Base-by-base conservation (phyloP, 2,113 vertebrate species). In the Salvelinus namaycush region DNA sequence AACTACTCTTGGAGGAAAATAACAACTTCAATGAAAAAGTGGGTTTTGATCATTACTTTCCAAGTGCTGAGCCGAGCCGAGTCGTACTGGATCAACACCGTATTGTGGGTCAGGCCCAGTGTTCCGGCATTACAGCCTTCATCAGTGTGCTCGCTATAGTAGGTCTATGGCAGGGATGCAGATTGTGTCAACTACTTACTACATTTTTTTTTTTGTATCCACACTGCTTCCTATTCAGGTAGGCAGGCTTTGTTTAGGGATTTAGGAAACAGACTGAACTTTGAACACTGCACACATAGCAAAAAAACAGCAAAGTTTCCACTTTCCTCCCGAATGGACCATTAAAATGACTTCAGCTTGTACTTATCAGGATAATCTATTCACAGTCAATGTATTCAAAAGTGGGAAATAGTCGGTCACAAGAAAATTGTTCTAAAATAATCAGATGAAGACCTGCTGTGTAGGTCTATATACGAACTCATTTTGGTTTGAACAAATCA, bases 171-270 rank as follows among this genome's bases (percentile, higher is more conserved):
- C 29, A 18, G 13, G 16, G 16, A 67, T 29, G 6, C 64, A 26
- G 64, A 67, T 4, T 67, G 26, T 29, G 27, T 31, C 3, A 67
- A 34, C 57, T 13, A n/a, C 57, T 20, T 76, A 79, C 76, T 83
- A 68, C 67, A 71, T 72, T 77, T 79, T 79, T 77, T 79, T 79
- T 81, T 81, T 75, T 75, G 60, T 26, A 70, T 73, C 66, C 39
- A 57, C 29, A 66, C 68, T 27, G 29, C 73, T 84, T 70, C 73
- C 29, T 66, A 80, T 78, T 80, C 62, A 79, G 44, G 72, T 73
- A 59, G 44, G 76, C 59, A 74, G 77, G 68, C 81, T 83, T 79
- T 86, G 76, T 83, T 69, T 60, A 70, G 72, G 71, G 72, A 83
- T 86, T 51, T 78, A 76, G 78, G 69, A 72, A 73, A 68, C 44